Percentiles rank a stretch among this genome's conserved stretches.
phyloP scores from a whole-genome alignment of 2,888 invertebrate genomes.

The Lamproptera curius region DNA sequence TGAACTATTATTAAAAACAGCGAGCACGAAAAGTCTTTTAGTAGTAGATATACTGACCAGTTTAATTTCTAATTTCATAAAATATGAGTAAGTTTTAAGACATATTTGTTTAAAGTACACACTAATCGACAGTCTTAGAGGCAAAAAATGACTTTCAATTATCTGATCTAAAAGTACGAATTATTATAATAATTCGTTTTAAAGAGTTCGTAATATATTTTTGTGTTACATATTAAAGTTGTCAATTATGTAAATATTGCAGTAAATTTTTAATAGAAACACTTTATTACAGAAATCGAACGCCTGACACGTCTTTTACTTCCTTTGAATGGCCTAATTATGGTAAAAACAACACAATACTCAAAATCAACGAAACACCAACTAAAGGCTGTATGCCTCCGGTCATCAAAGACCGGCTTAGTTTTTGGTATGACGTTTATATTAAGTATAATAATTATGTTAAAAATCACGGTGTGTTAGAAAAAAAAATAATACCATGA shows the following conservation, averaged over 20 bases:
- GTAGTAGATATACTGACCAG: conserved; percentile 3
- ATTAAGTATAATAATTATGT: conserved; percentile 14
- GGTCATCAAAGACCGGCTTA: conserved; percentile 10
- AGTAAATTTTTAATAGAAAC: no score
- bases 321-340: conserved; percentile 13
- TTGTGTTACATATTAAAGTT: no score
- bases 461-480: conserved; percentile 8
- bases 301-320: conserved; percentile 1
- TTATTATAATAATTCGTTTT: no score
- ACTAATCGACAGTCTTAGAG: no score
- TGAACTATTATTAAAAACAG: neutral
- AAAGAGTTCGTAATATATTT: no score
- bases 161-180: no score
- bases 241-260: no score
- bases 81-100: conserved; percentile 14
- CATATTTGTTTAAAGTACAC: no score
- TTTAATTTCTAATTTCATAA: conserved; percentile 16
- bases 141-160: no score
- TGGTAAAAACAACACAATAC: conserved; percentile 2
- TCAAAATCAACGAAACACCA: conserved; percentile 9
- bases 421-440: conserved; percentile 18
- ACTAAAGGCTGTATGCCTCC: neutral
- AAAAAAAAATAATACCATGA: conserved; percentile 16
- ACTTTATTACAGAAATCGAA: conserved; percentile 9
- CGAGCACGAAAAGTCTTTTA: neutral